Base-by-base conservation (phyloP, 2,113 vertebrate species). In the Atlantisia rogersi region DNA sequence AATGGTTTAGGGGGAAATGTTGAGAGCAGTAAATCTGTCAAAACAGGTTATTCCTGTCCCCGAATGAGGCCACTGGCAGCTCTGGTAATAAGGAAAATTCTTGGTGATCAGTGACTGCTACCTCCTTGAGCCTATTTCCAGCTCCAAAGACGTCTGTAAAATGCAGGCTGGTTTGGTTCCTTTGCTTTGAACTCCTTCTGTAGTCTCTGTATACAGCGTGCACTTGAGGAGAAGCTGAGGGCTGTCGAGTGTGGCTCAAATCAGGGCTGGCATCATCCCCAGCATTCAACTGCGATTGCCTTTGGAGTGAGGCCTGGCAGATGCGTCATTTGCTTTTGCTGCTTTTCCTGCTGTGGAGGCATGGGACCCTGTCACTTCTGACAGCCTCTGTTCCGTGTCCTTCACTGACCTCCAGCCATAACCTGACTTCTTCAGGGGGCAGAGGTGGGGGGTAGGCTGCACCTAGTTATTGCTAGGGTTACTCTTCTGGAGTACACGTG, bases 11-110 rank as follows among this genome's bases (percentile, higher is more conserved):
- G 59, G 83, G 74, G 74, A 94, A 96, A 94, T 87, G n/a, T 39
- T 53, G 90, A 79, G 62, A 92, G 70, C 59, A n/a, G 83, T 94
- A 94, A 93, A 95, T 92, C 50, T 94, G 86, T 95, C 92, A 87
- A 76, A 96, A 89, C 92, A 70, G 80, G 95, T 97, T 97, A 87
- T 94, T 97, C 83, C 70, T 84, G 90, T 91, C 74, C 77, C 65
- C 22, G 59, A 42, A 77, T 75, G 69, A 88, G 83, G 53, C 74
- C 86, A 37, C 68, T 89, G 67, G 69, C 74, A 89, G 5, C 28
- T 5, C 53, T 84, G 53, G 62, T 46, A 82, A 82, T 64, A 31
- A 87, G 63, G 81, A 81, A 60, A 79, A 94, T 44, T 89, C 77
- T 93, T 44, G 26, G 32, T 39, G 65, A 46, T 79, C 65, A 42